Base-by-base conservation (phyloP, 2,113 vertebrate species). In the Callithrix jacchus region DNA sequence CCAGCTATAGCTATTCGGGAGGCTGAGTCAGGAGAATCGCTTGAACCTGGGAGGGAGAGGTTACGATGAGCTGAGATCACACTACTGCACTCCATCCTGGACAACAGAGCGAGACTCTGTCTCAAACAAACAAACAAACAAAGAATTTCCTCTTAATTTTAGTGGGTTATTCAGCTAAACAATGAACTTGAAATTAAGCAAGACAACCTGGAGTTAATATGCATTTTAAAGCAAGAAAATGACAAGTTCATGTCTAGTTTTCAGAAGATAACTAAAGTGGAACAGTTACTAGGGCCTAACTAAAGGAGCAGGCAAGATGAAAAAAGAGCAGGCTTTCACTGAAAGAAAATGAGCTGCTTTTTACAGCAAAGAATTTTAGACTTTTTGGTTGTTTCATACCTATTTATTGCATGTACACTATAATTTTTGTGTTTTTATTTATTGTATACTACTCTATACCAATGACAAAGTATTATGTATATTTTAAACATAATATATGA, bases 121-220 rank as follows among this genome's bases (percentile, higher is more conserved):
- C 27, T 64, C 27, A 64, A 64, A 64, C 27, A 6, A 61, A 13
- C 11, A 64, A 61, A 27, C 25, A 25, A 11, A 11, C 47, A 30
- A 64, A 64, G 27, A 64, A 64, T 64, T 64, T 64, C 10, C 6
- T 30, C 27, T 61, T 93, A 61, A 13, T 64, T 49, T 58, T 47
- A 58, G 18, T 61, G 58, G 16, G 6, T 61, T 91, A 58, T 66
- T 73, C 64, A 73, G 37, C 42, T 82, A 73, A 92, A 64, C 18
- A 61, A 10, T 37, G 21, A 74, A 3, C 11, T 76, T 76, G 17
- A 66, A 85, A 86, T 68, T 80, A 61, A 85, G 74, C 16, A 70
- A 80, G 87, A 82, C 85, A 93, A 37, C 21, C 94, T 73, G 85
- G 84, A 93, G n/a, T 30, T 37, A 91, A 40, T 49, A 40, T 49